phyloP scores from a whole-genome alignment of 1,140 invertebrate species.

The Diorhabda carinulata region DNA sequence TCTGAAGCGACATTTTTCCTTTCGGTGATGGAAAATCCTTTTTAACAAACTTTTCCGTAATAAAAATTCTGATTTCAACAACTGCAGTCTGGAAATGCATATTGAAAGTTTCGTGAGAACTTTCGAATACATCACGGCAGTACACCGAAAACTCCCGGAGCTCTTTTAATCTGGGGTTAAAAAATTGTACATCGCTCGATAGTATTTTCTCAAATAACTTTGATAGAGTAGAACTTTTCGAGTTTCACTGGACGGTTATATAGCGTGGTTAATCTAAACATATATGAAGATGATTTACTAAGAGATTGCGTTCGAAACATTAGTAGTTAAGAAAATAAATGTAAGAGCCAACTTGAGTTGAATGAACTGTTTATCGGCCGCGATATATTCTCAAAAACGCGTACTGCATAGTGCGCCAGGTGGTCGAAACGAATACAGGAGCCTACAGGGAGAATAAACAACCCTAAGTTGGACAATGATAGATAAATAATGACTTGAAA shows the following conservation, averaged over 20 bases:
- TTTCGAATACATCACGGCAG: background rate
- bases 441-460: no score
- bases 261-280: background rate
- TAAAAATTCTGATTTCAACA: background rate
- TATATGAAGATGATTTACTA: conserved; percentile 4
- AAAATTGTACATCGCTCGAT: background rate
- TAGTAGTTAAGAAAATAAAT: no score
- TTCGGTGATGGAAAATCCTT: background rate
- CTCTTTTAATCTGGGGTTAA: background rate
- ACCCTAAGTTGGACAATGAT: no score
- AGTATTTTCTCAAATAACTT: background rate
- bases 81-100: conserved; percentile 2
- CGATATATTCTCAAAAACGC: no score
- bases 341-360: no score
- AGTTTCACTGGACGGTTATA: background rate
- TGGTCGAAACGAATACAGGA: no score
- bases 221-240: background rate
- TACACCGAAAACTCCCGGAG: background rate
- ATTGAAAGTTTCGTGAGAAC: conserved; percentile 1
- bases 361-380: no score
- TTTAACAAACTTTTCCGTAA: background rate
- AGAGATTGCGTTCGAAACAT: no score
- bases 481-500: no score
- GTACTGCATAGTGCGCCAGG: no score
- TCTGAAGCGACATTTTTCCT: background rate